Percentiles rank a stretch among this genome's conserved stretches.
Evolutionary conservation across 2,797 vertebrate genomes (phyloP).

Genomic region (Acropternis orthonyx): DNA sequence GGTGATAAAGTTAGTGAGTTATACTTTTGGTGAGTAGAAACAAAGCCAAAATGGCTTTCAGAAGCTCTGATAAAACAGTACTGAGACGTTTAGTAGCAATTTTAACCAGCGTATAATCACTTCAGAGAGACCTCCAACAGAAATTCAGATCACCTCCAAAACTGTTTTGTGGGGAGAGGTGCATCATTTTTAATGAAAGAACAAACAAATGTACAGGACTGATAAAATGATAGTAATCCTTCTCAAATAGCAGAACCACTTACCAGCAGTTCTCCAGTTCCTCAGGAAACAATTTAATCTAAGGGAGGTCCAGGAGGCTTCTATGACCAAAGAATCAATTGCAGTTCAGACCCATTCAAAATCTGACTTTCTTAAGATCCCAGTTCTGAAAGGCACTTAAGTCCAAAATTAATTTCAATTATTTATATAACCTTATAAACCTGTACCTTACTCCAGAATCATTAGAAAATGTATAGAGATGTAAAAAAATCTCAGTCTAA

Average conservation of each 20-base stretch:
- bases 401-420: background rate
- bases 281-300: background rate
- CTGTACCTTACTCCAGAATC: background rate
- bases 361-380: background rate
- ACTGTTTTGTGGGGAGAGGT: background rate
- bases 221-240: background rate
- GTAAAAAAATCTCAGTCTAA: background rate
- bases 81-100: background rate
- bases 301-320: background rate
- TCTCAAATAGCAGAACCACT: background rate
- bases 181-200: background rate
- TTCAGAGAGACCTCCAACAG: background rate
- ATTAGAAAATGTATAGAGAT: background rate
- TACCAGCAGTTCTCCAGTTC: background rate
- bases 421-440: background rate
- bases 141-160: background rate
- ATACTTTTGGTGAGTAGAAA: background rate
- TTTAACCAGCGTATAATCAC: background rate
- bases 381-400: background rate
- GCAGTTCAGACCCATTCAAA: background rate
- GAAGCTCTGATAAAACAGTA: background rate
- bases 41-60: background rate
- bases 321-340: background rate
- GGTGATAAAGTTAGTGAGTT: background rate
- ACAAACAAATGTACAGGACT: background rate